Base-by-base conservation (phyloP, 2,113 vertebrate species). In the Rattus rattus region DNA sequence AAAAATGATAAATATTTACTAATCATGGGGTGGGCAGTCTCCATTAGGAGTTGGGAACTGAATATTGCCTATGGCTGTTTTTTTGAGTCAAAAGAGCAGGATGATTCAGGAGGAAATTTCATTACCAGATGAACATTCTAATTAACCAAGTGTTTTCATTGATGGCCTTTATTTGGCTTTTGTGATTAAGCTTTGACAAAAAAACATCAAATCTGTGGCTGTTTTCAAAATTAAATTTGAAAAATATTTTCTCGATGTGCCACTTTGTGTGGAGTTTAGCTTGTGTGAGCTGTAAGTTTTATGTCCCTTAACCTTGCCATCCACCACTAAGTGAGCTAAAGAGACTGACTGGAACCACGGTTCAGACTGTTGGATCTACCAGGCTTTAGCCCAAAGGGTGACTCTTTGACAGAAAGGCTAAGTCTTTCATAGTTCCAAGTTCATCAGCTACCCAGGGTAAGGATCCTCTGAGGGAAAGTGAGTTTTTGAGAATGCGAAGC, bases 71-170 rank as follows among this genome's bases (percentile, higher is more conserved):
- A 59, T 7, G 2, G 30, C 49, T 56, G 1, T 22, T 54, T 90
- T 54, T 95, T 90, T 90, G 33, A 77, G 33, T 85, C 56, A 94
- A 79, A 49, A 92, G 16, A 95, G 30, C 11, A 2, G 67, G 22
- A 81, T 88, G 43, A 11, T 76, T 94, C 63, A 36, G 43, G 13
- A 16, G 33, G 63, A 52, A 72, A 52, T n/a, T 43, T 65, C 14
- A 85, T 93, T 80, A 85, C n/a, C 88, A 96, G 75, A 92, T 90
- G 75, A 96, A 52, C 43, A 92, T 47, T 79, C 59, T 76, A 79
- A 94, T 91, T 94, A 96, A 63, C 65, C 33, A 94, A 39, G 93
- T 90, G 47, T 94, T 92, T 91, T 90, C 65, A 72, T 92, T 43
- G 80, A 59, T 88, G 43, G 1, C n/a, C 69, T 96, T 91, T 87